Evolutionary conservation across 2,797 vertebrate genomes (phyloP).

Genomic region (Clarias platycephalus): DNA sequence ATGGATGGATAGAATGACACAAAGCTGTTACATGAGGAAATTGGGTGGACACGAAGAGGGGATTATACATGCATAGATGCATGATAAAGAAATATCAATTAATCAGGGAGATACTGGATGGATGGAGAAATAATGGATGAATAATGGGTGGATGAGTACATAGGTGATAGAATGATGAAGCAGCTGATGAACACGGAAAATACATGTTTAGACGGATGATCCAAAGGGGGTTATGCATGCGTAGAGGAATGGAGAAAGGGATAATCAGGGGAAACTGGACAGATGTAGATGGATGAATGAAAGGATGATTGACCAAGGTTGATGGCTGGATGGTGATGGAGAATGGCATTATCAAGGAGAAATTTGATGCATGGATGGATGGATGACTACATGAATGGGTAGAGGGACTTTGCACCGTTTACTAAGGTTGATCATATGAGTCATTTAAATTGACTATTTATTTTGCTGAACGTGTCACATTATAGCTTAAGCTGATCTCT

Average conservation of each 20-base stretch:
- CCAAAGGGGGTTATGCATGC: not conserved
- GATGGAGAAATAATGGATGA: not conserved
- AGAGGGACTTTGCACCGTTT: not conserved
- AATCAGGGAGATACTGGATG: not conserved
- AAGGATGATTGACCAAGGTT: not conserved
- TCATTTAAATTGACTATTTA: slow-evolving; percentile 2
- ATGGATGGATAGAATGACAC: not conserved
- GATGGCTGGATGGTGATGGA: not conserved
- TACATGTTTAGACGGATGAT: not conserved
- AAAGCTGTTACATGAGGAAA: not conserved
- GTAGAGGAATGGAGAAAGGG: not conserved
- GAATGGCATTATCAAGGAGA: not conserved
- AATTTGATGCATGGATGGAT: slow-evolving; percentile 6
- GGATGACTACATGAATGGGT: slow-evolving; percentile 2
- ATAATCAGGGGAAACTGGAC: not conserved
- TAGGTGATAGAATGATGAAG: not conserved
- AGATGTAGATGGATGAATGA: slow-evolving; percentile 18
- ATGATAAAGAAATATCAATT: not conserved
- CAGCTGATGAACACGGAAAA: not conserved
- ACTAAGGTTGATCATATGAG: not conserved
- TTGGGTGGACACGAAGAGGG: no score
- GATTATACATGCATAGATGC: not conserved
- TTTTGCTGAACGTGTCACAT: not conserved
- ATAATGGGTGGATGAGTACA: not conserved
- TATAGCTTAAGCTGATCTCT: slow-evolving; percentile 18